Conservation (phyloP, 2,113 vertebrate species). For the Amia ocellicauda region DNA sequence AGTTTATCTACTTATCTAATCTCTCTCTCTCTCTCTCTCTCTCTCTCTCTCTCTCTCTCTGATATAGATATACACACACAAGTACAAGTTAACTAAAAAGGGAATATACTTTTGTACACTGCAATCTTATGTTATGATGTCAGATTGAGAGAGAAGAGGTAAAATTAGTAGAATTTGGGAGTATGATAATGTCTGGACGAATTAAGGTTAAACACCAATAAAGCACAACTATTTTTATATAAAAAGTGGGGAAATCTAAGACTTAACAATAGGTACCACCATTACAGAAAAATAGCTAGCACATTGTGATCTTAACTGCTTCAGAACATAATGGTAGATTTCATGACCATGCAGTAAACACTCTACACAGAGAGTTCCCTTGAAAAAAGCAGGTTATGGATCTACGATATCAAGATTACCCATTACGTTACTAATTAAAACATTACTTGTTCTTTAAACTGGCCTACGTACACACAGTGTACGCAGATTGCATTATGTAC, state of each 20-base stretch:
- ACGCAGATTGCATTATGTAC: no score
- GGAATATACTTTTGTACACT: no score
- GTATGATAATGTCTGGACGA: neutral
- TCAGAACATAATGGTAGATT: conserved; percentile 9
- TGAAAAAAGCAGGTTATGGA: conserved; percentile 21
- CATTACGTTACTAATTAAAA: conserved; percentile 15
- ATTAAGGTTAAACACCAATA: neutral
- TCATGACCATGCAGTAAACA: conserved; percentile 32
- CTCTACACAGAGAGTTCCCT: conserved; percentile 48
- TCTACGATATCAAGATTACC: no score
- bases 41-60: no score
- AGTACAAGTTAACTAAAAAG: no score
- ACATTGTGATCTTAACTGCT: conserved; percentile 56
- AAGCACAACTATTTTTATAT: neutral
- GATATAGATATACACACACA: no score
- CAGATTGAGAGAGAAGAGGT: no score
- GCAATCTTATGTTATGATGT: no score
- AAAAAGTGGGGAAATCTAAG: neutral
- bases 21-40: no score
- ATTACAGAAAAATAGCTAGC: conserved; percentile 65
- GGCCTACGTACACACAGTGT: no score
- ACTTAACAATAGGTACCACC: conserved; percentile 32
- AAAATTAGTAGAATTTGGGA: no score
- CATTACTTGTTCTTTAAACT: neutral
- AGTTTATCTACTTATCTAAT: no score